These are phyloP conservation scores for Discoglossus pictus DNA, from an alignment of 2,797 vertebrate species.

Conservation along the genomic window DNA sequence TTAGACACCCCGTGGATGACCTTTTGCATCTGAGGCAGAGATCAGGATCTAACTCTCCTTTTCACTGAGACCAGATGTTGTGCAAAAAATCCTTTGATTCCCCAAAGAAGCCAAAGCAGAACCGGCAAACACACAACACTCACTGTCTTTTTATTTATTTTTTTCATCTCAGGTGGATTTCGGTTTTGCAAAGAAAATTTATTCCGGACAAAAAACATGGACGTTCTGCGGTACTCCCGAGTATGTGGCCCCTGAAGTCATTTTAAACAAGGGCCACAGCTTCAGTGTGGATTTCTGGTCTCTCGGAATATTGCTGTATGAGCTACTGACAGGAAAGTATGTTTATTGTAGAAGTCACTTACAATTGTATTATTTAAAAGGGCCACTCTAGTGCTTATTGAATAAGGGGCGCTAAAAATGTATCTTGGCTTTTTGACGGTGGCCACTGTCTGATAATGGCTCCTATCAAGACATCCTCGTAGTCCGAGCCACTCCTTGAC, in stretches of 20 bases:
- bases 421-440: no score
- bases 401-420: no score
- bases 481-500: no score
- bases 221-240: conserved; percentile 95
- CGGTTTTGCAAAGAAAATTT: conserved; percentile 94
- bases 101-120: neutral
- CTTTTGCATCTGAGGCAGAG: conserved; percentile 20
- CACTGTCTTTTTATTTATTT: neutral
- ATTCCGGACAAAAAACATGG: conserved; percentile 91
- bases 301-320: conserved; percentile 90
- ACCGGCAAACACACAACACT: neutral
- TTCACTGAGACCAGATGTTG: neutral
- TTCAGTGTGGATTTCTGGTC: conserved; percentile 96
- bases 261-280: conserved; percentile 92
- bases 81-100: neutral
- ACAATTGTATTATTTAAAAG: no score
- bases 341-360: no score
- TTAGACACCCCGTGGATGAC: conserved; percentile 3
- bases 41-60: neutral
- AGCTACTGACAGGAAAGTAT: conserved; percentile 91
- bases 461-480: no score
- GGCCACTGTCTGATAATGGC: no score
- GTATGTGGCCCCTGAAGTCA: conserved; percentile 92
- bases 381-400: no score
- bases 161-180: conserved; percentile 83